Conservation (phyloP, 2,888 invertebrate genomes). For the Campoplex capitator region DNA sequence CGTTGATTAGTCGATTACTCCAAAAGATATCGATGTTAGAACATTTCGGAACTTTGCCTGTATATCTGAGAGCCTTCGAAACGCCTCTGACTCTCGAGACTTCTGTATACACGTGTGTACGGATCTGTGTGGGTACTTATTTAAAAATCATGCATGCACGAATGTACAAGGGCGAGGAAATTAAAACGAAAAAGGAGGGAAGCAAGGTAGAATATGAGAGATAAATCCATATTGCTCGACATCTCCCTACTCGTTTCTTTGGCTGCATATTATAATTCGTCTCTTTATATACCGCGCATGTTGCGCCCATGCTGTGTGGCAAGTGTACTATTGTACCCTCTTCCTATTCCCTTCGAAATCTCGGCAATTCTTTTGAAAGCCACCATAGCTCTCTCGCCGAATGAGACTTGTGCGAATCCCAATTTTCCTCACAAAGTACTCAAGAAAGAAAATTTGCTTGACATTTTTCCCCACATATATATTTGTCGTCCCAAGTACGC, state of each 20-base stretch:
- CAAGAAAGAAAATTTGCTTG: conserved; percentile 64
- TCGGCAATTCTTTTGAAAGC: conserved; percentile 60
- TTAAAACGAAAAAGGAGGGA: not conserved
- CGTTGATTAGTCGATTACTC: too few relatives aligned
- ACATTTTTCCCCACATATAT: conserved; percentile 63
- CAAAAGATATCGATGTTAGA: too few relatives aligned
- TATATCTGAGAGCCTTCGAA: too few relatives aligned
- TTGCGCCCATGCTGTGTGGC: conserved; percentile 14
- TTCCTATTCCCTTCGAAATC: conserved; percentile 25
- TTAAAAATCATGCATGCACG: not conserved
- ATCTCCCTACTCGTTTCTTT: conserved; percentile 41
- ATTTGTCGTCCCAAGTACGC: conserved; percentile 20
- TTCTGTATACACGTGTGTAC: too few relatives aligned
- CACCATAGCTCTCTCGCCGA: conserved; percentile 26
- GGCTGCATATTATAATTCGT: conserved; percentile 65
- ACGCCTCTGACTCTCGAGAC: too few relatives aligned
- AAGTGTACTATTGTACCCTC: not conserved
- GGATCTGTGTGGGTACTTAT: too few relatives aligned
- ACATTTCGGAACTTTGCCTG: too few relatives aligned
- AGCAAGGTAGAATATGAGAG: not conserved
- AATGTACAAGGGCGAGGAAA: conserved; percentile 6
- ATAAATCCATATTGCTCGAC: conserved; percentile 20
- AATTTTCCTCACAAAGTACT: conserved; percentile 62
- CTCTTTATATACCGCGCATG: conserved; percentile 20
- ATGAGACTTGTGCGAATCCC: conserved; percentile 65